Base-by-base conservation (phyloP, 2,888 invertebrate genomes). In the Ectropis crepuscularia region DNA sequence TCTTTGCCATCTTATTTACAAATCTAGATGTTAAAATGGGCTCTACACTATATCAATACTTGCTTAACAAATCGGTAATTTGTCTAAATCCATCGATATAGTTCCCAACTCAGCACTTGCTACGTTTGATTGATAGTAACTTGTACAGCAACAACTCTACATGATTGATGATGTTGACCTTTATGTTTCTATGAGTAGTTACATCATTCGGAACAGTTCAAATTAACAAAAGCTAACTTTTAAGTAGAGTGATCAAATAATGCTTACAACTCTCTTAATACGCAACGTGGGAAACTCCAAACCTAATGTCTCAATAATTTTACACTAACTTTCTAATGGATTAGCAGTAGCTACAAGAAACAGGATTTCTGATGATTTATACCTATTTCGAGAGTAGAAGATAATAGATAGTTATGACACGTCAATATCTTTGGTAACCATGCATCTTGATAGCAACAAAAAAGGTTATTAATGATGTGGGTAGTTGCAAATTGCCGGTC, bases 401-500 rank as follows among this genome's bases (percentile, higher is more conserved):
- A 42, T 38, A 28, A 12, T 10, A 46, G 12, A 6, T 28, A 9
- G 2, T 9, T 41, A 59, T 6, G 54, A 42, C 42, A 53, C 55
- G 28, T 43, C 28, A 50, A 63, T 45, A 63, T 46, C 38, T 12
- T 45, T 38, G 16, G 42, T 47, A 55, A 64, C 38, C 39, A 51
- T 48, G 51, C 9, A 46, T 43, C 37, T 42, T 49, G 47, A 61
- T 57, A 42, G 46, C 28, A 55, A 48, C 54, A 69, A 70, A 67
- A 65, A 72, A 63, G 68, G 63, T 53, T 49, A 68, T 65, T 67
- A 60, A 65, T 57, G 67, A 78, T 81, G 81, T 81, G 78, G 81
- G 80, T 77, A 75, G 86, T 82, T 78, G 84, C 82, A 72, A 88
- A 88, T 83, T 69, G 73, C 64, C 78, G 89, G 82, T 82, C 82